These are phyloP conservation scores for Arge pagana DNA, from an alignment of 2,888 invertebrate species.

Conservation along the genomic window DNA sequence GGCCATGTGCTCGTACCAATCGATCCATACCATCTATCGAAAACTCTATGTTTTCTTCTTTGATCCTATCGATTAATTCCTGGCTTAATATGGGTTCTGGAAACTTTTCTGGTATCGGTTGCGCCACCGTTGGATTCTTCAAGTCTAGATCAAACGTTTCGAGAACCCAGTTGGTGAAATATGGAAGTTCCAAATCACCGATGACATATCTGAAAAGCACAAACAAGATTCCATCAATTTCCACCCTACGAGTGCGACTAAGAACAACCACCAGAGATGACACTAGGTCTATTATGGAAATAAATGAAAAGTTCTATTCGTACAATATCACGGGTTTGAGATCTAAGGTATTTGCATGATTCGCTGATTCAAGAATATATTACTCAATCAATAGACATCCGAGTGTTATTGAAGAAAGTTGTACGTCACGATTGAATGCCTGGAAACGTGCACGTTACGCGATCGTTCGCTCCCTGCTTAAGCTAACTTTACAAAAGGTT, in stretches of 20 bases:
- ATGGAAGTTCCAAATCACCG: slow-evolving; percentile 73
- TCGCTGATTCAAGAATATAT: no score
- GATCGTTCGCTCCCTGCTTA: no score
- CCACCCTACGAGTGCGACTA: no score
- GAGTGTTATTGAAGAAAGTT: no score
- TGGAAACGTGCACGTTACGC: no score
- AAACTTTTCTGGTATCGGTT: slow-evolving; percentile 66
- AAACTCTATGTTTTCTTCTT: slow-evolving; percentile 62
- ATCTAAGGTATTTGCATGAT: no score
- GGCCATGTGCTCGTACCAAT: slow-evolving; percentile 88
- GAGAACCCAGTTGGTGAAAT: slow-evolving; percentile 80
- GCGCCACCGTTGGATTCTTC: slow-evolving; percentile 53
- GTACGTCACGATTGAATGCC: no score
- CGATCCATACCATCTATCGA: slow-evolving; percentile 82
- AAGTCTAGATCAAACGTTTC: slow-evolving; percentile 73
- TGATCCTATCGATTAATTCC: slow-evolving; percentile 66
- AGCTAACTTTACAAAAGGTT: no score
- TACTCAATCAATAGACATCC: no score
- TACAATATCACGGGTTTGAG: no score
- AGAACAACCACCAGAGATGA: no score
- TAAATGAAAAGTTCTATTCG: slow-evolving; percentile 2
- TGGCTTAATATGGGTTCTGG: slow-evolving; percentile 70
- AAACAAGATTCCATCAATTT: no score
- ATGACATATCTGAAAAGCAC: slow-evolving; percentile 73
- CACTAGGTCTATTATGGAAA: neutral